Percentiles rank a stretch among this genome's conserved stretches.
phyloP scores from a whole-genome alignment of 2,888 invertebrate species.

The Stenurella melanura region DNA sequence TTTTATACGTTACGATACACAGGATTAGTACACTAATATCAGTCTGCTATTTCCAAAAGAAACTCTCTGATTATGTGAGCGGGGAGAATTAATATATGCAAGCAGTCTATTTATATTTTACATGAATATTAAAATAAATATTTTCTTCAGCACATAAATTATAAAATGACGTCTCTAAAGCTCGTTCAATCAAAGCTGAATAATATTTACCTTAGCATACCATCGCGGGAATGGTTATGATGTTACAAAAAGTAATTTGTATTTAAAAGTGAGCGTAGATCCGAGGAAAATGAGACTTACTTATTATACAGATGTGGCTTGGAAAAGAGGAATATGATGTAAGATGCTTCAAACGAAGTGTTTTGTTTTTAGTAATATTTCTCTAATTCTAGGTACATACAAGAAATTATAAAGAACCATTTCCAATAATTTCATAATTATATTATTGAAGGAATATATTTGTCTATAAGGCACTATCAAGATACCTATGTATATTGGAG shows the following conservation, averaged over 20 bases:
- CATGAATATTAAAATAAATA: constrained; percentile 33
- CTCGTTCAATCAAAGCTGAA: constrained; percentile 21
- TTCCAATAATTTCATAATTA: background rate
- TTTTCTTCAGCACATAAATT: constrained; percentile 20
- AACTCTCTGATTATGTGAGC: too few relatives aligned
- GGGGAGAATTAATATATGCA: background rate
- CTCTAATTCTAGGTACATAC: background rate
- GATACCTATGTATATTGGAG: too few relatives aligned
- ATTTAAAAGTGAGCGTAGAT: background rate
- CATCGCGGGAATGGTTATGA: constrained; percentile 26
- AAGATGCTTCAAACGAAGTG: background rate
- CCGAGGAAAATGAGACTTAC: background rate
- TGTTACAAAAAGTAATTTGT: constrained; percentile 31
- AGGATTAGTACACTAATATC: too few relatives aligned
- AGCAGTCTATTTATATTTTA: background rate
- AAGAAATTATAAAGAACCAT: too few relatives aligned
- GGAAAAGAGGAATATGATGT: background rate
- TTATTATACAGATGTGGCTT: background rate
- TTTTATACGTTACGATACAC: too few relatives aligned
- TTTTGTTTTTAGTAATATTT: background rate
- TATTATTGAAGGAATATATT: background rate
- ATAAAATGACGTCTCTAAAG: constrained; percentile 9
- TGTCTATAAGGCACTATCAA: too few relatives aligned
- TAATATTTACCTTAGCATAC: constrained; percentile 28
- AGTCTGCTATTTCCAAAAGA: too few relatives aligned